Percentiles rank a stretch among this genome's conserved stretches.
phyloP scores from a whole-genome alignment of 2,888 invertebrate species.

The Sclerodermus sp. region DNA sequence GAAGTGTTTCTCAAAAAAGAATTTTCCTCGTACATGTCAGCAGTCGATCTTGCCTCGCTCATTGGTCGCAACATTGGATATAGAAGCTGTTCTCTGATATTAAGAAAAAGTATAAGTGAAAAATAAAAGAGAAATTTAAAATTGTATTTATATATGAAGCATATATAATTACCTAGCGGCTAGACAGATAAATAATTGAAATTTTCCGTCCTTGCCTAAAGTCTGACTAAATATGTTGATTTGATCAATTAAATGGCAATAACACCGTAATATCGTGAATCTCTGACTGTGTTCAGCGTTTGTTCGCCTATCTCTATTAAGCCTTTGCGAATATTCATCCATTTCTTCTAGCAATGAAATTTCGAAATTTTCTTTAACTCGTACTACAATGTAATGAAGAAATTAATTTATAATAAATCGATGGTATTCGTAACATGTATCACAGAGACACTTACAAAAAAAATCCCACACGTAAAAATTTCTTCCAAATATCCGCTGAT shows the following conservation, averaged over 20 bases:
- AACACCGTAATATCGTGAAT: slow-evolving; percentile 77
- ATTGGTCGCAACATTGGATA: slow-evolving; percentile 91
- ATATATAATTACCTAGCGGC: slow-evolving; percentile 75
- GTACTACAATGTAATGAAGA: slow-evolving; percentile 61
- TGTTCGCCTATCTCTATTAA: slow-evolving; percentile 43
- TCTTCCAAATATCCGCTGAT: slow-evolving; percentile 86
- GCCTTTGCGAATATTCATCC: slow-evolving; percentile 53
- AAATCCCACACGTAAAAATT: slow-evolving; percentile 99
- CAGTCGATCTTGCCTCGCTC: slow-evolving; percentile 84
- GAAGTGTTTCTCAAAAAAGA: slow-evolving; percentile 90
- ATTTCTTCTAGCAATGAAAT: slow-evolving; percentile 69
- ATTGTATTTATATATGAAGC: neutral
- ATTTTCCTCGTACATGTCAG: slow-evolving; percentile 94
- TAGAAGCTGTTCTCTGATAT: slow-evolving; percentile 78
- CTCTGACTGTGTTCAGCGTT: slow-evolving; percentile 47
- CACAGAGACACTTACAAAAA: slow-evolving; percentile 69
- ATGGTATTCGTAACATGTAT: too few species aligned
- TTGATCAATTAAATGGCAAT: slow-evolving; percentile 86
- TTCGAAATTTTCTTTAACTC: slow-evolving; percentile 81
- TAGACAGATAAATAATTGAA: slow-evolving; percentile 94
- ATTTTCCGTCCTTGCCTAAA: slow-evolving; percentile 97
- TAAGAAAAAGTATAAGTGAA: slow-evolving; percentile 2
- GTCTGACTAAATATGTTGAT: slow-evolving; percentile 81
- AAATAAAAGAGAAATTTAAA: neutral
- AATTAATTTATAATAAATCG: slow-evolving; percentile 6